phyloP scores from a whole-genome alignment of 2,113 vertebrate genomes.

The Fukomys damarensis region DNA sequence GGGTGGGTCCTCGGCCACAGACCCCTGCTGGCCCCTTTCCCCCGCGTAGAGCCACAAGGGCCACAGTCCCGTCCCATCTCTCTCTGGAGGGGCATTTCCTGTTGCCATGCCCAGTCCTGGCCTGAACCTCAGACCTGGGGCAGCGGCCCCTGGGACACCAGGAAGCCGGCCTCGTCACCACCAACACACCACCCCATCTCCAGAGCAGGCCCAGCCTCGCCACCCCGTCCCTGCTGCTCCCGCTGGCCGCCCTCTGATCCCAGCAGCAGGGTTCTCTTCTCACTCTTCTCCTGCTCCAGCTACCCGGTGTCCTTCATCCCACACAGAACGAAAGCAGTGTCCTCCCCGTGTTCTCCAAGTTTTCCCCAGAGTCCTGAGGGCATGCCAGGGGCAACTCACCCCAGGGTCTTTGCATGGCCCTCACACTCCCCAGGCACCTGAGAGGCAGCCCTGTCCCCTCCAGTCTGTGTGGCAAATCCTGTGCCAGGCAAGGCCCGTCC shows the following conservation, averaged over 20 bases:
- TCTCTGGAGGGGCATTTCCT: background rate
- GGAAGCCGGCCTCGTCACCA: background rate
- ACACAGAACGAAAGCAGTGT: background rate
- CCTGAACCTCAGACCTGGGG: background rate
- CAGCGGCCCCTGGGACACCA: background rate
- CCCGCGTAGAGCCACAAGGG: background rate
- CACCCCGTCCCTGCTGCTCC: background rate
- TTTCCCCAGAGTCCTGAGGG: background rate
- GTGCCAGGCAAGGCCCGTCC: background rate
- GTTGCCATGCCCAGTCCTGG: background rate
- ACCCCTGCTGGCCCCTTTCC: background rate
- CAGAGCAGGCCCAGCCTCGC: background rate
- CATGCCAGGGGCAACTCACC: background rate
- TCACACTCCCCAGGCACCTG: too few species aligned
- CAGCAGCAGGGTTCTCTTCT: background rate
- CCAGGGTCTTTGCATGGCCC: background rate
- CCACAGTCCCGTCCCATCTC: background rate
- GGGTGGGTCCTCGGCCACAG: background rate
- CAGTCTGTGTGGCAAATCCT: background rate
- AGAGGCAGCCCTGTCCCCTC: too few species aligned
- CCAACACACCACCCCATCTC: background rate
- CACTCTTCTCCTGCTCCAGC: background rate
- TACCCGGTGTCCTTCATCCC: background rate
- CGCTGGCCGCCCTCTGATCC: fast-evolving
- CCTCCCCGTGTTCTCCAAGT: fast-evolving